Evolutionary conservation across 2,113 vertebrate genomes (phyloP).

Genomic region (Pelecanus crispus): DNA sequence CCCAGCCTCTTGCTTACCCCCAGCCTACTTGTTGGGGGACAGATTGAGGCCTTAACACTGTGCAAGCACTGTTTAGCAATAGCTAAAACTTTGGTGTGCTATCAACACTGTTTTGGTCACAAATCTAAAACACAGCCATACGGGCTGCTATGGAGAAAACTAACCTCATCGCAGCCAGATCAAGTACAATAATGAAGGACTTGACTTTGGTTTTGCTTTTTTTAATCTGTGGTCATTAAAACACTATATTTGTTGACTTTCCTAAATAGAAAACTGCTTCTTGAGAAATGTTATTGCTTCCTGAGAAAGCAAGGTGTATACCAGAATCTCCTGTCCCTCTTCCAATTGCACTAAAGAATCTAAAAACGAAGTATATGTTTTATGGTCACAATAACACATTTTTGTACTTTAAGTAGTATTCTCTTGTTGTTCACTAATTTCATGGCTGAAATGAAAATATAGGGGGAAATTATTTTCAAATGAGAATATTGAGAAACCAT

Average conservation of each 20-base stretch:
- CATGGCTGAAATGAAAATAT: background rate
- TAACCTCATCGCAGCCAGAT: background rate
- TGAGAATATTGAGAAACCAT: accelerated
- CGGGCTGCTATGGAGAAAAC: background rate
- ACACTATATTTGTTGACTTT: background rate
- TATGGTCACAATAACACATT: background rate
- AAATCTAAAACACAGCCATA: background rate
- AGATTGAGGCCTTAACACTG: accelerated
- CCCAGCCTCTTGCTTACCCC: accelerated
- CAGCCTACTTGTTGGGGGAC: background rate
- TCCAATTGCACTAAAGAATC: background rate
- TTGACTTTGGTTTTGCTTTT: accelerated
- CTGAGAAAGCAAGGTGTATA: background rate
- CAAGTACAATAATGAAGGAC: background rate
- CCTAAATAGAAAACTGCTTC: background rate
- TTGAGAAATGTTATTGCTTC: background rate
- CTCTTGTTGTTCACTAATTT: background rate
- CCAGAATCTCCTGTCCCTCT: background rate
- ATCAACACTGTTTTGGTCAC: background rate
- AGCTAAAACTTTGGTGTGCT: background rate
- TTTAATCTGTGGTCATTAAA: background rate
- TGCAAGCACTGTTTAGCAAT: background rate
- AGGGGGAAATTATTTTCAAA: background rate
- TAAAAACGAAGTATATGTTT: background rate
- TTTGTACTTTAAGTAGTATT: background rate